Evolutionary conservation across 2,113 vertebrate genomes (phyloP).

Genomic region (Rhinoptilus africanus): DNA sequence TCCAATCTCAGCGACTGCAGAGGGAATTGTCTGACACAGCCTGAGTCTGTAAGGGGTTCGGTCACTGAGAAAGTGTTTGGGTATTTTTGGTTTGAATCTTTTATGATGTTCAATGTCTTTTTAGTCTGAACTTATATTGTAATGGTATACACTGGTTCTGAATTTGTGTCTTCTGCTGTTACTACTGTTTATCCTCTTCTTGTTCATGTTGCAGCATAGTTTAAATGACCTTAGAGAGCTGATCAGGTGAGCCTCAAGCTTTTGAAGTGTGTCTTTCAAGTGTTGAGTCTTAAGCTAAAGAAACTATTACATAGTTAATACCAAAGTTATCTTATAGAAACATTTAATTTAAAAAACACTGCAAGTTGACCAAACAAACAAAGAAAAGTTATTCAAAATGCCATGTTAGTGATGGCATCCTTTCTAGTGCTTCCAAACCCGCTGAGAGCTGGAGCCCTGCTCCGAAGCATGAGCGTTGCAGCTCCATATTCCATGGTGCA

Average conservation of each 20-base stretch:
- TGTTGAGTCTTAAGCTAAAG: neutral
- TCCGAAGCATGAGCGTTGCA: neutral
- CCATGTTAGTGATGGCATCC: neutral
- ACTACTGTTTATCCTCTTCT: neutral
- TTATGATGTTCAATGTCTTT: slow-evolving; percentile 43
- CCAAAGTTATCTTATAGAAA: neutral
- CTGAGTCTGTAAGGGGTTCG: neutral
- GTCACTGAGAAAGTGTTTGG: neutral
- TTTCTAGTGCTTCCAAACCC: slow-evolving; percentile 30
- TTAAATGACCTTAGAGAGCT: neutral
- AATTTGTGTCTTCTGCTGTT: slow-evolving; percentile 26
- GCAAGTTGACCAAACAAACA: neutral
- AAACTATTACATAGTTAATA: neutral
- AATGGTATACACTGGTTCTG: neutral
- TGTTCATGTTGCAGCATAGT: neutral
- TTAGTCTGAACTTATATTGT: slow-evolving; percentile 39
- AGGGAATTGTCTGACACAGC: neutral
- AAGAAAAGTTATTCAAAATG: neutral
- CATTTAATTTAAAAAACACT: neutral
- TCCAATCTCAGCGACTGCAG: neutral
- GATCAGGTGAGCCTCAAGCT: neutral
- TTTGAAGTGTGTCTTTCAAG: neutral
- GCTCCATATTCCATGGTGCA: neutral
- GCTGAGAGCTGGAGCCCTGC: neutral
- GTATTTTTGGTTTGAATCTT: slow-evolving; percentile 52